These are phyloP conservation scores for Cyprinella venusta DNA, from an alignment of 2,797 vertebrate genomes.

Conservation along the genomic window DNA sequence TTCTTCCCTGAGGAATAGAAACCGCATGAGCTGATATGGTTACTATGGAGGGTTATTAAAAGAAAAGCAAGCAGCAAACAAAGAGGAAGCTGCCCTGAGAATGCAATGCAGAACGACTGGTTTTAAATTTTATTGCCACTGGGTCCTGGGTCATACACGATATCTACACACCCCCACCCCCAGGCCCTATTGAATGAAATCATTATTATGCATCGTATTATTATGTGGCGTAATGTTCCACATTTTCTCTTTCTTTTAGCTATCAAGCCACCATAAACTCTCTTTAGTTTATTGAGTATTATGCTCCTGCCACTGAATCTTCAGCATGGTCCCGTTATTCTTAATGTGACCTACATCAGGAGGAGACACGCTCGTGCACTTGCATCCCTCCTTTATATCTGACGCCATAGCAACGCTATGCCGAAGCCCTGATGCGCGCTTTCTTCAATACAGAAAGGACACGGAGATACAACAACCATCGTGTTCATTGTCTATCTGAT, in stretches of 20 bases:
- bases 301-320: constrained; percentile 3
- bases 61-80: not conserved
- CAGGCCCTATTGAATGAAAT: not conserved
- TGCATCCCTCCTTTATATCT: constrained; percentile 44
- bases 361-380: constrained; percentile 30
- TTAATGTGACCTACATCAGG: constrained; percentile 37
- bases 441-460: constrained; percentile 25
- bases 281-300: not conserved
- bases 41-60: constrained; percentile 5
- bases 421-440: constrained; percentile 25
- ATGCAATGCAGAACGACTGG: not conserved
- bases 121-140: no score
- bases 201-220: not conserved
- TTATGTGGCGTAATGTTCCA: not conserved
- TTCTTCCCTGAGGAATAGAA: constrained; percentile 2
- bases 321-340: constrained; percentile 14
- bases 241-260: not conserved
- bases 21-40: constrained; percentile 19
- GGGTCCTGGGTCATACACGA: not conserved
- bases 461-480: constrained; percentile 1
- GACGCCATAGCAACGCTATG: constrained; percentile 42
- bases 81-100: not conserved
- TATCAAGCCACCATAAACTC: not conserved
- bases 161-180: not conserved
- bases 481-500: not conserved